A percentile compares a stretch with the other conserved stretches of the same genome.
These are phyloP conservation scores for Eueides isabella DNA, from an alignment of 1,140 invertebrate genomes.

Conservation along the genomic window DNA sequence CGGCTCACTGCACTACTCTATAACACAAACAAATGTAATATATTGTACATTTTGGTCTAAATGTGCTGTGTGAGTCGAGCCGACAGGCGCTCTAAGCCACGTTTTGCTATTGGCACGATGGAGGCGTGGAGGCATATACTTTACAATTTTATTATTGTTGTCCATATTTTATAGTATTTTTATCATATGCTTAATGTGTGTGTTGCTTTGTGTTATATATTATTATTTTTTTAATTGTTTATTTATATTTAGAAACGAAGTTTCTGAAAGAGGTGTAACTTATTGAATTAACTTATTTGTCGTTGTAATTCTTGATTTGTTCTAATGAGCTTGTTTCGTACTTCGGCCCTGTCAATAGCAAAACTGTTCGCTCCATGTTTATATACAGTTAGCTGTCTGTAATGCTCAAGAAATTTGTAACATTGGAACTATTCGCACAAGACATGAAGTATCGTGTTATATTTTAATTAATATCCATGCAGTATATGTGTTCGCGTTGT, in stretches of 20 bases:
- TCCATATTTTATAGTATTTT: conserved; percentile 75
- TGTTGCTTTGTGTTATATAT: conserved; percentile 77
- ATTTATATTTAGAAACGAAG: conserved; percentile 77
- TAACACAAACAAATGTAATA: conserved; percentile 75
- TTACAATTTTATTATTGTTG: conserved; percentile 67
- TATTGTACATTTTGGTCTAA: conserved; percentile 82
- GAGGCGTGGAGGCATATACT: conserved; percentile 67
- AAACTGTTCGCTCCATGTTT: conserved; percentile 73
- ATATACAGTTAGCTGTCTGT: conserved; percentile 76
- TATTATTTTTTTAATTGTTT: conserved; percentile 61
- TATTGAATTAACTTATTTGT: conserved; percentile 80
- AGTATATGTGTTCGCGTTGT: conserved; percentile 70
- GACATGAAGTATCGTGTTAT: conserved; percentile 61
- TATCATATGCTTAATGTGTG: conserved; percentile 70
- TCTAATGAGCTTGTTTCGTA: conserved; percentile 43
- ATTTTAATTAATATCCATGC: conserved; percentile 73
- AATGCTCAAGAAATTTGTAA: conserved; percentile 77
- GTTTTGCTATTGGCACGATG: conserved; percentile 79
- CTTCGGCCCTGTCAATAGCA: conserved; percentile 76
- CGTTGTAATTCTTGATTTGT: conserved; percentile 73
- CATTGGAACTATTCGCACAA: conserved; percentile 80
- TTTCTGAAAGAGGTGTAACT: conserved; percentile 77
- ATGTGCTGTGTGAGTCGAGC: conserved; percentile 79
- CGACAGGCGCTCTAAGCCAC: conserved; percentile 70
- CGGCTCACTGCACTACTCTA: conserved; percentile 76